Conservation (phyloP, 2,797 vertebrate genomes). For the Sandelia bainsii region DNA sequence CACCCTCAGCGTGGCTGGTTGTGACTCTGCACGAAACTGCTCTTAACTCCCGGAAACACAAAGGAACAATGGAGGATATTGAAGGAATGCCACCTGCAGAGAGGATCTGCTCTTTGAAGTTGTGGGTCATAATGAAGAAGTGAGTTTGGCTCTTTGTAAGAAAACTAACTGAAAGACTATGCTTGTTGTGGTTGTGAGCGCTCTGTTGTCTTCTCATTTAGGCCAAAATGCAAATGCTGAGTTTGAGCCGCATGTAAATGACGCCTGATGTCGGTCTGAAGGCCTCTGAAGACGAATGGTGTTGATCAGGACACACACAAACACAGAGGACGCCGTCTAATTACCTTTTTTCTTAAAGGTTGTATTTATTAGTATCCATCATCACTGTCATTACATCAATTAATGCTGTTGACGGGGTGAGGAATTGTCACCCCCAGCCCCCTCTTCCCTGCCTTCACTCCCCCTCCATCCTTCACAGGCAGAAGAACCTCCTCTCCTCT, state of each 20-base stretch:
- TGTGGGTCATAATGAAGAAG: too few relatives aligned
- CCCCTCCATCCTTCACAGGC: conserved; percentile 80
- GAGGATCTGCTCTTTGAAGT: too few relatives aligned
- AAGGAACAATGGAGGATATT: too few relatives aligned
- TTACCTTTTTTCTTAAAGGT: conserved; percentile 83
- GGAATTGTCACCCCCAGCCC: conserved; percentile 89
- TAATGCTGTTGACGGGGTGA: conserved; percentile 91
- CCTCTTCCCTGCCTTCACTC: conserved; percentile 83
- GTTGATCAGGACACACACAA: conserved; percentile 55
- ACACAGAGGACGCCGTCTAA: conserved; percentile 70
- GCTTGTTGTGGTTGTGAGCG: not conserved
- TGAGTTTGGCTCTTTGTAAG: not conserved
- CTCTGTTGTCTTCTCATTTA: not conserved
- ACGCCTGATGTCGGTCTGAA: not conserved
- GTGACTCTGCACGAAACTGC: too few relatives aligned
- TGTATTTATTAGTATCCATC: conserved; percentile 95
- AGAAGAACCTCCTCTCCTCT: conserved; percentile 72
- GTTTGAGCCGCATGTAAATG: conserved; percentile 48
- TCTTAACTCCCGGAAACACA: too few relatives aligned
- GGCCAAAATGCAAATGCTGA: conserved; percentile 50
- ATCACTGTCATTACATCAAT: conserved; percentile 94
- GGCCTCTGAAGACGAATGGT: conserved; percentile 69
- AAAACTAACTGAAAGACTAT: not conserved
- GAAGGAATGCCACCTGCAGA: too few relatives aligned
- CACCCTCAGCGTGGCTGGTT: too few relatives aligned